These are phyloP conservation scores for Megaceryle maxima DNA, from an alignment of 2,113 vertebrate species.

Conservation along the genomic window DNA sequence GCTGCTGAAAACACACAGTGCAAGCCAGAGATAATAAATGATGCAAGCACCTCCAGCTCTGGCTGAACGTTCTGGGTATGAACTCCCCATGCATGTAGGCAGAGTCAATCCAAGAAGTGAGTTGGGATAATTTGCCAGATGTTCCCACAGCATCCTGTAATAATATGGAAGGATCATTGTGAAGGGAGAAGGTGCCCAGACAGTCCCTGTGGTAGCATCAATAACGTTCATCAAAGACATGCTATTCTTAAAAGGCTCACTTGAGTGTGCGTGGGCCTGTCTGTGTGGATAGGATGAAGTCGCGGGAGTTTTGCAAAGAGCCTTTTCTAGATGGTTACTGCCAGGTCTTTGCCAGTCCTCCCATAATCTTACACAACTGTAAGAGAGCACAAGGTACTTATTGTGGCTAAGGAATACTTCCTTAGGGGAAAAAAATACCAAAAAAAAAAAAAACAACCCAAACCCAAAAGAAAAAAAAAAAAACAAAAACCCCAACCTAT, in stretches of 20 bases:
- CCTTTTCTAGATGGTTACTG: background rate
- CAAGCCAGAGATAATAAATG: background rate
- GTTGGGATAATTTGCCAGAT: background rate
- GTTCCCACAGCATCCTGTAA: conserved; percentile 30
- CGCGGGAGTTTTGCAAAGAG: background rate
- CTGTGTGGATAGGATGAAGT: background rate
- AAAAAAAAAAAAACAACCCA: too few species aligned
- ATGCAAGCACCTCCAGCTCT: background rate
- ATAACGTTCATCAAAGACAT: background rate
- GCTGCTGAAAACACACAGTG: background rate
- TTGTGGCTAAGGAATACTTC: background rate
- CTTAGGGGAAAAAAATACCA: background rate
- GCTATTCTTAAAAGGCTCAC: background rate
- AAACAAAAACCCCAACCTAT: background rate
- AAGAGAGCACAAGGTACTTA: background rate
- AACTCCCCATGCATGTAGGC: background rate
- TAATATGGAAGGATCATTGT: background rate
- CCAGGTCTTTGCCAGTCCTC: background rate
- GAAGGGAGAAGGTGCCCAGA: background rate
- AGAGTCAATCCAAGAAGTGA: background rate
- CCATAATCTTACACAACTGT: background rate
- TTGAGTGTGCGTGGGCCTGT: background rate
- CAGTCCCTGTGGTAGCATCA: background rate
- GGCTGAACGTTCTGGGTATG: background rate
- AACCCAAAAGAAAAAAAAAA: too few species aligned